phyloP scores from a whole-genome alignment of 1,140 invertebrate species.

The Agraylea sexmaculata region DNA sequence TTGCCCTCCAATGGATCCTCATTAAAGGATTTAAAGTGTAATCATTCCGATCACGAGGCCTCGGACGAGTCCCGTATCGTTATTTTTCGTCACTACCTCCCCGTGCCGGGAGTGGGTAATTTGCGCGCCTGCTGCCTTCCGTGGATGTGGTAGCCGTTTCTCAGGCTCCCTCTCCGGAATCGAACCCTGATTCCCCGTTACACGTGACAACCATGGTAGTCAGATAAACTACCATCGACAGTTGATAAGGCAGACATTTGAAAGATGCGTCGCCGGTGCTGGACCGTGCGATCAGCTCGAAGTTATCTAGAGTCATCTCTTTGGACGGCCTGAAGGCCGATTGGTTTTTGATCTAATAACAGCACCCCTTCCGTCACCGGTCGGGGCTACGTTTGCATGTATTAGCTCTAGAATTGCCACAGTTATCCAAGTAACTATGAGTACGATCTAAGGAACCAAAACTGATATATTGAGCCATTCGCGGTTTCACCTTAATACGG shows the following conservation, averaged over 20 bases:
- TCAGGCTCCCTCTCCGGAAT: constrained; percentile 72
- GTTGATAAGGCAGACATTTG: constrained; percentile 84
- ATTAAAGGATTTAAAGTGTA: constrained; percentile 82
- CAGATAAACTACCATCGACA: constrained; percentile 67
- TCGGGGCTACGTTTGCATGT: constrained; percentile 60
- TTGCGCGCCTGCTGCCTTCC: constrained; percentile 84
- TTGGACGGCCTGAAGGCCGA: no score
- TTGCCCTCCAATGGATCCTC: constrained; percentile 83
- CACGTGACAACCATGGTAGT: constrained; percentile 73
- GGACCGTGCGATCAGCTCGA: constrained; percentile 61
- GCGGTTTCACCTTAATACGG: constrained; percentile 60
- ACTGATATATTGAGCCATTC: constrained; percentile 73
- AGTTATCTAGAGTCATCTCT: constrained; percentile 79
- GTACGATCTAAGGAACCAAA: constrained; percentile 59
- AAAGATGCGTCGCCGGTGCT: constrained; percentile 65
- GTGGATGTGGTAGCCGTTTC: constrained; percentile 88
- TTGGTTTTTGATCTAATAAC: constrained; percentile 49
- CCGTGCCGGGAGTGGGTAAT: constrained; percentile 74
- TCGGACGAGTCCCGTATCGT: no score
- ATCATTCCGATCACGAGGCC: constrained; percentile 80
- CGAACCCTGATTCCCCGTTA: constrained; percentile 58
- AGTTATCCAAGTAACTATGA: constrained; percentile 77
- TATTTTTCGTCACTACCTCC: constrained; percentile 81
- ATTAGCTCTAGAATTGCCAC: constrained; percentile 81
- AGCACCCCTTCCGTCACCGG: constrained; percentile 54